phyloP scores from a whole-genome alignment of 2,113 vertebrate genomes.

The Mus spicilegus region DNA sequence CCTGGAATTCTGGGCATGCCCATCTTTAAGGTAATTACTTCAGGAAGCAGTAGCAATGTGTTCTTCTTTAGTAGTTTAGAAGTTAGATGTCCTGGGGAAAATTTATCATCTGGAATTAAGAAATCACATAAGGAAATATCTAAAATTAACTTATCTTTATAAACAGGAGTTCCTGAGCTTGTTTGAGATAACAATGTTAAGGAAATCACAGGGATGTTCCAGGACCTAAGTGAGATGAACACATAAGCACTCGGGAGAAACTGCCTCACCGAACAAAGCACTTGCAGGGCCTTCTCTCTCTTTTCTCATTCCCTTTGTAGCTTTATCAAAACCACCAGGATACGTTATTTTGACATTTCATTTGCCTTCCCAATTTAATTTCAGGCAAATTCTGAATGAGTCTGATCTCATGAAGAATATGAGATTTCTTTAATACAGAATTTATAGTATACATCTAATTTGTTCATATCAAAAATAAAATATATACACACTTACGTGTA shows the following conservation, averaged over 20 bases:
- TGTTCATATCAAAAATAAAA: not conserved
- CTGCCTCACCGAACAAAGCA: not conserved
- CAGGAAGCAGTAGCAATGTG: not conserved
- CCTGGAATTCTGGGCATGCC: not conserved
- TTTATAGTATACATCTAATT: not conserved
- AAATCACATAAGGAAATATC: not conserved
- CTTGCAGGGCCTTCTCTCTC: not conserved
- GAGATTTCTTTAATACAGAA: not conserved
- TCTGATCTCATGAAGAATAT: not conserved
- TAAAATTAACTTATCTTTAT: conserved; percentile 10
- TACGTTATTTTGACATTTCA: conserved; percentile 23
- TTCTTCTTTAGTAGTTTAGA: not conserved
- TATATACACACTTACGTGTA: not conserved
- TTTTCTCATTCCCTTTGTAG: not conserved
- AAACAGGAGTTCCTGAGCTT: not conserved
- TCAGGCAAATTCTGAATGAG: not conserved
- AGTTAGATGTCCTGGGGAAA: not conserved
- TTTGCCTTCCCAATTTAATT: conserved; percentile 20
- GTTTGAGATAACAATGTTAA: not conserved
- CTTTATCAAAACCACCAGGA: conserved; percentile 22
- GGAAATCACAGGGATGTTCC: not conserved
- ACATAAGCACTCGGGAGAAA: not conserved
- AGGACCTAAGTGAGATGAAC: not conserved
- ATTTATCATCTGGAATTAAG: not conserved
- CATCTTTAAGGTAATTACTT: not conserved